Evolutionary conservation across 2,888 invertebrate species (phyloP), one percentile per base, ranked within the genome.

Genomic region (Achlya flavicornis): DNA sequence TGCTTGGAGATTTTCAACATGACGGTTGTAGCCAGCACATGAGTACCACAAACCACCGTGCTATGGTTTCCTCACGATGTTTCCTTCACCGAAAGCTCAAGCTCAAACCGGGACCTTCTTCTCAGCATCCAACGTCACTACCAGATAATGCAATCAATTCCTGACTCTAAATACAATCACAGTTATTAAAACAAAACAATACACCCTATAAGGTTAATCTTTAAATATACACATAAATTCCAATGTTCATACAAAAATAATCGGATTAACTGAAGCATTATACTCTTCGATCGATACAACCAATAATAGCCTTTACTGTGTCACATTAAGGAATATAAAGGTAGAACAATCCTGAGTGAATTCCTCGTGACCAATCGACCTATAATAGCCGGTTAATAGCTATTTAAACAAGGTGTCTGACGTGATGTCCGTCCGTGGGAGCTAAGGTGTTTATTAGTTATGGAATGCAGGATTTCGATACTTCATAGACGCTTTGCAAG

Each of bases 371-470:
- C 46, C 46, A 46, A 46, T 46, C 46, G 46, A 46, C 46, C 46
- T n/a, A 10, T 46, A 46, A 46, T 46, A 4, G 43, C 41, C 14
- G 14, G 43, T 46, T 46, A 46, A 46, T 46, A 46, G 46, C 46
- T 46, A 46, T 46, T n/a, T 46, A 46, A 46, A 46, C n/a, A 46
- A 46, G n/a, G 1, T 46, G 6, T 46, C 46, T 46, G 46, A 46
- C n/a, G 46, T 46, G 46, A 1, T 46, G 46, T n/a, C n/a, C 57
- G 43, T n/a, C n/a, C 57, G 63, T 64, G 46, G n/a, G 46, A 46
- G 1, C n/a, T 5, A 6, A 46, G n/a, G 46, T 46, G 46, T 46
- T 26, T 46, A 46, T n/a, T 46, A 3, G 10, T 46, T 41, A 10
- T n/a, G n/a, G n/a, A n/a, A n/a, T n/a, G 0, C 5, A 46, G n/a